Conservation (phyloP, 2,113 vertebrate genomes). For the Gnathonemus longibarbis region DNA sequence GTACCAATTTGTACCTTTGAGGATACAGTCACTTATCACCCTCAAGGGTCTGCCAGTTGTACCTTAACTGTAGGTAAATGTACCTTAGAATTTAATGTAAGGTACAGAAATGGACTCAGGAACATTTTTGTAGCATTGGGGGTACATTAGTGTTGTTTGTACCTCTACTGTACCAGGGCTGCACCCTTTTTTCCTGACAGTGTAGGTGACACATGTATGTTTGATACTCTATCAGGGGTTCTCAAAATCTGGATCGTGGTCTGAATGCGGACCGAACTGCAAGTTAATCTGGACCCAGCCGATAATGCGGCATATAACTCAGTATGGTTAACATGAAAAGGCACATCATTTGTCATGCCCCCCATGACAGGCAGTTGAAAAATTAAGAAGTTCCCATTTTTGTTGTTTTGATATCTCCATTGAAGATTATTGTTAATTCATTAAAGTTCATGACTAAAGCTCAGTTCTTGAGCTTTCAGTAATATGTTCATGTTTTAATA, state of each 20-base stretch:
- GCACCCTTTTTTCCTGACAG: neutral
- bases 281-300: neutral
- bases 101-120: neutral
- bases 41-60: neutral
- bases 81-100: neutral
- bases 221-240: neutral
- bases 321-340: neutral
- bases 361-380: neutral
- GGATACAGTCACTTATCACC: neutral
- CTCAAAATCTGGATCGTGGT: neutral
- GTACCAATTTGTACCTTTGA: neutral
- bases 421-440: neutral
- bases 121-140: neutral
- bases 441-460: neutral
- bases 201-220: neutral
- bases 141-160: neutral
- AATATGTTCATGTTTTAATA: neutral
- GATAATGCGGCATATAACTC: neutral
- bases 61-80: neutral
- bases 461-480: neutral
- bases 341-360: neutral
- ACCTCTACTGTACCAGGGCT: neutral
- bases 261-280: neutral
- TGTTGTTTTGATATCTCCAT: neutral
- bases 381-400: neutral